Base-by-base conservation (phyloP, 1,140 invertebrate genomes). In the Magallana gigas region DNA sequence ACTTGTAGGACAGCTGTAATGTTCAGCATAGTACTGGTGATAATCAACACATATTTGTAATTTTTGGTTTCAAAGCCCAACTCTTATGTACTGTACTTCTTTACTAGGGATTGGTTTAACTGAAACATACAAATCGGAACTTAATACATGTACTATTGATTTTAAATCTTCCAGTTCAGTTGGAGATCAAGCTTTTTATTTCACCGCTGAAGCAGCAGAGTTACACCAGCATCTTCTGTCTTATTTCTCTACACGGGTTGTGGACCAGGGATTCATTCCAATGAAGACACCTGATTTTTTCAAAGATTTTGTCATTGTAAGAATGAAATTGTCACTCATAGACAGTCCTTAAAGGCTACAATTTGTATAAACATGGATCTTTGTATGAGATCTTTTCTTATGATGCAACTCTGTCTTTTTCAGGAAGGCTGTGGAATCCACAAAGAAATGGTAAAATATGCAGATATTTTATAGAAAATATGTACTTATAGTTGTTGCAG, bases 371-470 rank as follows among this genome's bases (percentile, higher is more conserved):
- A 48, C 36, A 48, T 4, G 1, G 36, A 2, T 48, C 36, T 48
- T 48, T 48, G 36, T 48, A 48, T 48, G 36, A 48, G 8, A 8
- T 8, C 57, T 58, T 29, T 29, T 18, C 12, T 60, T 14, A 2
- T 11, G 9, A 60, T 62, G 57, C 36, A 48, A 48, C 16, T 60
- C 60, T 57, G 8, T 64, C 60, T 64, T 18, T 84, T 87, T 57
- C 36, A 87, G 86, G 86, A 87, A 84, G 86, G 86, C 29, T 68
- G 82, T 84, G 86, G 86, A 18, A 80, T 80, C 48, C 14, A 48
- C 11, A 82, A 36, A 18, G 80, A 56, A 16, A 57, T 59, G 80
- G 80, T 83, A 57, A 82, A 29, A 18, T 64, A 62, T 1, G 23
- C 23, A 18, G 18, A 3, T 11, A 23, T 48, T 57, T 83, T 18